A percentile compares a stretch with the other conserved stretches of the same genome.
Conservation (phyloP, 2,888 invertebrate species). For the Anaspis maculata region DNA sequence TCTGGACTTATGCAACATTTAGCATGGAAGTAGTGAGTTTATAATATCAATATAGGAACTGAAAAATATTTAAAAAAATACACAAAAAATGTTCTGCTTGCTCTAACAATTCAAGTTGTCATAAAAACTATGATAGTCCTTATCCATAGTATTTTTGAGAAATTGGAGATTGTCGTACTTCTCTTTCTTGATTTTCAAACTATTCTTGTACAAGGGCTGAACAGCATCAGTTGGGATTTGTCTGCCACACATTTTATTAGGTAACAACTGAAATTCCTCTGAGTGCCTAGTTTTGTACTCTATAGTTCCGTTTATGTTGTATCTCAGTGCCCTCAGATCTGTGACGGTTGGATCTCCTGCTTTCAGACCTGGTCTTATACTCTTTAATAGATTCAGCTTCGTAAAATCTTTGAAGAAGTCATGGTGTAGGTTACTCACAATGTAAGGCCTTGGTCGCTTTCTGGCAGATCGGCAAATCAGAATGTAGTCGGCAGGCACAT, state of each 20-base stretch:
- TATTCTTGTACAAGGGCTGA: not conserved
- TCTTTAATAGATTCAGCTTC: constrained; percentile 3
- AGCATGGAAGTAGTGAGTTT: too few relatives aligned
- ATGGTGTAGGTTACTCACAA: not conserved
- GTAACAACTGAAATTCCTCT: not conserved
- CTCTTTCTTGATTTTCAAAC: constrained; percentile 6
- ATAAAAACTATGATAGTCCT: constrained; percentile 6
- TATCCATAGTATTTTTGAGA: constrained; percentile 5
- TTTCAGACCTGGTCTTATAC: not conserved
- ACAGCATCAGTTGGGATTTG: too few relatives aligned
- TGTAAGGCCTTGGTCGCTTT: not conserved
- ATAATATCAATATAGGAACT: not conserved
- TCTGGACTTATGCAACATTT: not conserved
- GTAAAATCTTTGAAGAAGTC: not conserved
- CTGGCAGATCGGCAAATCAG: not conserved
- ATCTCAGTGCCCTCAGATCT: not conserved
- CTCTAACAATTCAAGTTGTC: constrained; percentile 3
- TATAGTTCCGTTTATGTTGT: not conserved
- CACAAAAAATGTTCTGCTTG: not conserved
- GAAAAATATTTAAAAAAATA: not conserved
- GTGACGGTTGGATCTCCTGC: not conserved
- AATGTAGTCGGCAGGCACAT: not conserved
- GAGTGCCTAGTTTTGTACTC: not conserved
- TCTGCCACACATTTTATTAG: too few relatives aligned
- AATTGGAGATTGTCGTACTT: constrained; percentile 4